These are phyloP conservation scores for Echinarachnius parma DNA, from an alignment of 53 echinoderm and acorn worm genomes.

Conservation along the genomic window DNA sequence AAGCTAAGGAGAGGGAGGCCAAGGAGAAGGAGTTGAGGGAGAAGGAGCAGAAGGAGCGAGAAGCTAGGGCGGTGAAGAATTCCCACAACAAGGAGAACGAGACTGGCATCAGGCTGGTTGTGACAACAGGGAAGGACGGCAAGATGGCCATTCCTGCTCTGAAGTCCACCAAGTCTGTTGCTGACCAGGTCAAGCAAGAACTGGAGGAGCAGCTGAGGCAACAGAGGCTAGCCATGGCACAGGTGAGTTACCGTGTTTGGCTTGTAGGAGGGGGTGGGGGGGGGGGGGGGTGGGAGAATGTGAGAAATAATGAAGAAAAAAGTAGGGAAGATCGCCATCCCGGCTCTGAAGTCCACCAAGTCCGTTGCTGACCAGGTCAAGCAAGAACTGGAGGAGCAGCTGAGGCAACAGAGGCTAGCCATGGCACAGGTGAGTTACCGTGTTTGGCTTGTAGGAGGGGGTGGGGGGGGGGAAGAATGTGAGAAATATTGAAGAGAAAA, in stretches of 20 bases:
- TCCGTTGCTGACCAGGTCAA: slow-evolving; percentile 44
- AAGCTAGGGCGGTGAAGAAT: slow-evolving; percentile 28
- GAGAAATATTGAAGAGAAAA: too few species aligned
- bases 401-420: slow-evolving; percentile 51
- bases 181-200: slow-evolving; percentile 54
- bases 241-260: too few species aligned
- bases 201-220: slow-evolving; percentile 66
- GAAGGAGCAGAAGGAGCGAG: slow-evolving; percentile 30
- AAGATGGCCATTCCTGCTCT: slow-evolving; percentile 30
- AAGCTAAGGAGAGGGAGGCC: slow-evolving; percentile 49
- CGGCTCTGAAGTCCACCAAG: slow-evolving; percentile 19
- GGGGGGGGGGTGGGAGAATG: too few species aligned
- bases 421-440: slow-evolving; percentile 79
- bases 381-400: slow-evolving; percentile 69
- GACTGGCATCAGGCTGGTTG: slow-evolving; percentile 7
- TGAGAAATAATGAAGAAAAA: too few species aligned
- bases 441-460: too few species aligned
- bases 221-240: slow-evolving; percentile 62
- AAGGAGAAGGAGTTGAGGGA: slow-evolving; percentile 33
- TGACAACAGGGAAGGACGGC: slow-evolving; percentile 25
- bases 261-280: too few species aligned
- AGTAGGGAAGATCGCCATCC: slow-evolving; percentile 32
- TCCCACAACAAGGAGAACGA: slow-evolving; percentile 45
- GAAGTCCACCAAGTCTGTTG: slow-evolving; percentile 21
- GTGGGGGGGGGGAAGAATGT: too few species aligned